phyloP scores from a whole-genome alignment of 2,888 invertebrate species.

The Eilema caniola region DNA sequence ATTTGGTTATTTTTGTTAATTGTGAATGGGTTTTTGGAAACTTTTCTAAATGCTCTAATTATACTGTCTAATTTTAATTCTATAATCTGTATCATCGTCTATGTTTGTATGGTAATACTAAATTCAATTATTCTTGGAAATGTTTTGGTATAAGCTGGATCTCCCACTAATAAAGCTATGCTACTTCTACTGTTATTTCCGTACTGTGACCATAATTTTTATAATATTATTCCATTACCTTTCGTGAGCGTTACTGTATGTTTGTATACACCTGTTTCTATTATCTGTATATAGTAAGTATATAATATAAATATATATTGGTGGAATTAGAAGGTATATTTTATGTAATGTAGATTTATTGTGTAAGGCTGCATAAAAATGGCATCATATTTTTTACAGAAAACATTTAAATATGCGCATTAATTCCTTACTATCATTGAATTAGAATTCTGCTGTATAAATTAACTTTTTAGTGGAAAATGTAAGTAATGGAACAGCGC shows the following conservation, averaged over 20 bases:
- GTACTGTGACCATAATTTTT: background rate
- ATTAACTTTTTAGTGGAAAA: background rate
- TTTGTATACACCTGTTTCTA: background rate
- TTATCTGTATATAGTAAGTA: slow-evolving; percentile 17
- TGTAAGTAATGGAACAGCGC: background rate
- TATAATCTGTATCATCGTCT: no score
- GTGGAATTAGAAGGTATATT: slow-evolving; percentile 37
- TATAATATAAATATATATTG: slow-evolving; percentile 27
- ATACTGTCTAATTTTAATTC: no score
- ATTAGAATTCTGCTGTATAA: background rate
- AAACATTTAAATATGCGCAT: background rate
- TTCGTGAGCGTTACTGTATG: slow-evolving; percentile 22
- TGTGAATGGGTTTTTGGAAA: no score
- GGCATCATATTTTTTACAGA: slow-evolving; percentile 4
- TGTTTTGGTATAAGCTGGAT: background rate
- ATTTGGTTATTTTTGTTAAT: no score
- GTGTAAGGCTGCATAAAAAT: slow-evolving; percentile 44
- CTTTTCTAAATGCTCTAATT: no score
- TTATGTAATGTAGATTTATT: slow-evolving; percentile 13
- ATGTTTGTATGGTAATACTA: background rate
- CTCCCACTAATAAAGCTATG: background rate
- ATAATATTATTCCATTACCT: background rate
- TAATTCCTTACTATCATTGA: background rate
- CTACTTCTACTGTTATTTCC: background rate
- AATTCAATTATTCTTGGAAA: background rate